A percentile compares a stretch with the other conserved stretches of the same genome.
phyloP scores from a whole-genome alignment of 2,797 vertebrate species.

The Poecilia picta region DNA sequence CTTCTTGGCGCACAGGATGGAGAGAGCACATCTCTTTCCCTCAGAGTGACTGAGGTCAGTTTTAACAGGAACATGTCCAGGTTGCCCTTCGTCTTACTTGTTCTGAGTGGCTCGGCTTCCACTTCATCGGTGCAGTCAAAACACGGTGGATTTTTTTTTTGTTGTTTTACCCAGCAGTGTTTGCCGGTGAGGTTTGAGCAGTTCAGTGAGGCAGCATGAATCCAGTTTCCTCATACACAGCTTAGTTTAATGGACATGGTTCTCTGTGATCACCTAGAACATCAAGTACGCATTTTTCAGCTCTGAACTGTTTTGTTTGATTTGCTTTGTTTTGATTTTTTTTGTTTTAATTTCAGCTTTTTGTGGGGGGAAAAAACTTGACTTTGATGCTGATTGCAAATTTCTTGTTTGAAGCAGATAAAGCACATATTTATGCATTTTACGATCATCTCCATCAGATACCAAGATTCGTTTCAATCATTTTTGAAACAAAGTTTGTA shows the following conservation, averaged over 20 bases:
- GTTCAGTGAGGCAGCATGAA: constrained; percentile 36
- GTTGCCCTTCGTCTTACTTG: constrained; percentile 61
- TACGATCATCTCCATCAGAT: not conserved
- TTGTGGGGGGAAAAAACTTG: not conserved
- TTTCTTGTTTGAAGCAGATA: not conserved
- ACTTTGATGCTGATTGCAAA: constrained; percentile 5
- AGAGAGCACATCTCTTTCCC: constrained; percentile 27
- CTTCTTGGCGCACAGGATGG: constrained; percentile 56
- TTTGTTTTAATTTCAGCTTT: not conserved
- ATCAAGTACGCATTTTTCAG: constrained; percentile 27
- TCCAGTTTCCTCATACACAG: constrained; percentile 53
- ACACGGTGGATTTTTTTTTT: constrained; percentile 7
- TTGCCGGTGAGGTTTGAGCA: constrained; percentile 25
- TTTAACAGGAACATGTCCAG: constrained; percentile 29
- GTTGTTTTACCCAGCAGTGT: not conserved
- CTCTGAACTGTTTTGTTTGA: constrained; percentile 13
- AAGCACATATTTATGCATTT: not conserved
- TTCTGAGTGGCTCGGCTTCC: constrained; percentile 38
- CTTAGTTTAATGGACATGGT: constrained; percentile 55
- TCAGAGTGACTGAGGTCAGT: constrained; percentile 49
- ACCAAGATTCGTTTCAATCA: not conserved
- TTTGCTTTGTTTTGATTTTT: no score
- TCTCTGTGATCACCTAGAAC: constrained; percentile 34
- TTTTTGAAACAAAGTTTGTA: not conserved
- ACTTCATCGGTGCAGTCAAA: constrained; percentile 42